A percentile compares a stretch with the other conserved stretches of the same genome.
These are phyloP conservation scores for Epinotia ramella DNA, from an alignment of 2,888 invertebrate genomes.

Conservation along the genomic window DNA sequence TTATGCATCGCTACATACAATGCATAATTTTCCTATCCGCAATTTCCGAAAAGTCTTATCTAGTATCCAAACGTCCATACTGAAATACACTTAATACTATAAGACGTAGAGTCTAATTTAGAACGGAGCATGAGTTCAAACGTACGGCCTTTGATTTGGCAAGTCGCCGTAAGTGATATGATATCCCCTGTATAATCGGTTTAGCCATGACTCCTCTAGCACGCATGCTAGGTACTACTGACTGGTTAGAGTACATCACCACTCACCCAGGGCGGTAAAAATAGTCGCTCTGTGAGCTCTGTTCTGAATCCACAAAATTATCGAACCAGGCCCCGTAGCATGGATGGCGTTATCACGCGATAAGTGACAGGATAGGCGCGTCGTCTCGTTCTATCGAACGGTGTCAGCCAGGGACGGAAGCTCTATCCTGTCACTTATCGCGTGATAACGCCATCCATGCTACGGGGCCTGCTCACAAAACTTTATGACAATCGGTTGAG, in stretches of 20 bases:
- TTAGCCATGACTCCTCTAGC: conserved; percentile 25
- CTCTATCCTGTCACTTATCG: too few species aligned
- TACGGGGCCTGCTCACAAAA: too few species aligned
- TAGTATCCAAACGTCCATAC: not conserved
- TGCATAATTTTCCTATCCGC: not conserved
- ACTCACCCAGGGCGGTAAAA: too few species aligned
- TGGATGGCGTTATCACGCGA: too few species aligned
- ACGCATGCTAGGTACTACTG: not conserved
- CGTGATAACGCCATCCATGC: too few species aligned
- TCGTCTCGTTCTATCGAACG: too few species aligned
- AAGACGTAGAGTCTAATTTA: not conserved
- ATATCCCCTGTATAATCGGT: conserved; percentile 15
- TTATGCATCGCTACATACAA: not conserved
- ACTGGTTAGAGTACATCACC: not conserved
- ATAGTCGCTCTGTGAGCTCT: too few species aligned
- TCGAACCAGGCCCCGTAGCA: too few species aligned
- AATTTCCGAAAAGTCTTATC: not conserved
- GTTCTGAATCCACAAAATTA: too few species aligned
- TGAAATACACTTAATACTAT: not conserved
- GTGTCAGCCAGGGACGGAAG: too few species aligned
- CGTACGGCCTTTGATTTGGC: not conserved
- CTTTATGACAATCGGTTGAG: too few species aligned
- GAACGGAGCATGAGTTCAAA: not conserved
- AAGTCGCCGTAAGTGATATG: not conserved
- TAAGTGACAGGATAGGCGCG: too few species aligned